These are phyloP conservation scores for Clarias magur DNA, from an alignment of 2,113 vertebrate genomes.

Conservation along the genomic window DNA sequence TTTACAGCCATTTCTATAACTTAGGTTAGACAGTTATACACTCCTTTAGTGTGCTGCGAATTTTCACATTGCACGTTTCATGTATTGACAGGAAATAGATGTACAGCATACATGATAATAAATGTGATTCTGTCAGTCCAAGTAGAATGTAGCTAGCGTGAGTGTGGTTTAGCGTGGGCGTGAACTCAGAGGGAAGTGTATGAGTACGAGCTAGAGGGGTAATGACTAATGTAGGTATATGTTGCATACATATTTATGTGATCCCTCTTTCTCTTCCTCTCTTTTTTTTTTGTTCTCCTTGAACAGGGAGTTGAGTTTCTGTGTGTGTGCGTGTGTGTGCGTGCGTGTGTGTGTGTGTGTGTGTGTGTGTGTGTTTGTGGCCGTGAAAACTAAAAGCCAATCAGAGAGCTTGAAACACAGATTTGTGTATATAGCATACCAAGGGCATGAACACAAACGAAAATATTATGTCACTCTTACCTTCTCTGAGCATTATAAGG, in stretches of 20 bases:
- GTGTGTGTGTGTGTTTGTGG: background rate
- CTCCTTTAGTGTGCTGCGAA: background rate
- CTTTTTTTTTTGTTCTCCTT: background rate
- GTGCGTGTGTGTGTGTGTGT: background rate
- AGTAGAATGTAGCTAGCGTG: background rate
- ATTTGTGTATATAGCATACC: background rate
- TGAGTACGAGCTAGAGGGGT: background rate
- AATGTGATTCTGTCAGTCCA: background rate
- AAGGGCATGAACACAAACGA: background rate
- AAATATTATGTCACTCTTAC: background rate
- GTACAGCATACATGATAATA: background rate
- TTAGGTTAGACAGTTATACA: background rate
- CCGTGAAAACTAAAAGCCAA: background rate
- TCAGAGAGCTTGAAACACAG: background rate
- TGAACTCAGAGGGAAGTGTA: background rate
- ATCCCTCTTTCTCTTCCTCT: background rate
- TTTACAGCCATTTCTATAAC: background rate
- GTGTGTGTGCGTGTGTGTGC: background rate
- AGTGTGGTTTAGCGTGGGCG: conserved; percentile 8
- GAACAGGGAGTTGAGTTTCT: background rate
- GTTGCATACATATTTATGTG: background rate
- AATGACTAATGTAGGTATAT: background rate
- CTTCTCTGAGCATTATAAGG: background rate
- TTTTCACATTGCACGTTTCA: background rate
- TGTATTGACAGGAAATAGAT: background rate